phyloP scores from a whole-genome alignment of 2,888 invertebrate genomes.

The Andrena bucephala region DNA sequence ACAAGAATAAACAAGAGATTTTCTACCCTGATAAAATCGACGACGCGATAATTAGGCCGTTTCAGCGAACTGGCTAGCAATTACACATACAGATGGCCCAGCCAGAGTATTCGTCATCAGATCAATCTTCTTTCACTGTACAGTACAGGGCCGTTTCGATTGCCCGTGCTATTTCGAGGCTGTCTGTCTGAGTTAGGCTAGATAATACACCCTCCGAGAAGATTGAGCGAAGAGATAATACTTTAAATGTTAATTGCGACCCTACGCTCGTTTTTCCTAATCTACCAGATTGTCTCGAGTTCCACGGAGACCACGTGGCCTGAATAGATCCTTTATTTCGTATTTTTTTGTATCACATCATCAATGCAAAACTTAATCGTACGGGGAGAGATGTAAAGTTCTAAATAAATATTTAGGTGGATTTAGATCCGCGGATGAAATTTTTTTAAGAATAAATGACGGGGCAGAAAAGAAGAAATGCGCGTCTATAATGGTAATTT shows the following conservation, averaged over 20 bases:
- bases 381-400: too few species aligned
- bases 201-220: slow-evolving; percentile 41
- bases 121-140: slow-evolving; percentile 71
- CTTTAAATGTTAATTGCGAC: slow-evolving; percentile 71
- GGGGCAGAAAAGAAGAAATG: too few species aligned
- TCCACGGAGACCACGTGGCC: neutral
- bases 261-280: slow-evolving; percentile 60
- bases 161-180: slow-evolving; percentile 40
- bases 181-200: slow-evolving; percentile 12
- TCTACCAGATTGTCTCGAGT: slow-evolving; percentile 34
- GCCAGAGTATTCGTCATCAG: slow-evolving; percentile 69
- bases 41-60: slow-evolving; percentile 39
- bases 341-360: too few species aligned
- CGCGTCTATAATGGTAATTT: too few species aligned
- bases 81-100: slow-evolving; percentile 75
- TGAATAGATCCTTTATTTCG: too few species aligned
- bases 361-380: too few species aligned
- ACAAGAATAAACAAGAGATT: slow-evolving; percentile 1
- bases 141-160: slow-evolving; percentile 17
- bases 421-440: too few species aligned
- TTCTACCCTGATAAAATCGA: slow-evolving; percentile 7
- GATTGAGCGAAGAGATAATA: slow-evolving; percentile 67
- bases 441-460: too few species aligned
- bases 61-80: slow-evolving; percentile 49
- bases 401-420: too few species aligned